Evolutionary conservation across 2,888 invertebrate genomes (phyloP), one percentile per base, ranked within the genome.

Genomic region (Phaonia tiefii): DNA sequence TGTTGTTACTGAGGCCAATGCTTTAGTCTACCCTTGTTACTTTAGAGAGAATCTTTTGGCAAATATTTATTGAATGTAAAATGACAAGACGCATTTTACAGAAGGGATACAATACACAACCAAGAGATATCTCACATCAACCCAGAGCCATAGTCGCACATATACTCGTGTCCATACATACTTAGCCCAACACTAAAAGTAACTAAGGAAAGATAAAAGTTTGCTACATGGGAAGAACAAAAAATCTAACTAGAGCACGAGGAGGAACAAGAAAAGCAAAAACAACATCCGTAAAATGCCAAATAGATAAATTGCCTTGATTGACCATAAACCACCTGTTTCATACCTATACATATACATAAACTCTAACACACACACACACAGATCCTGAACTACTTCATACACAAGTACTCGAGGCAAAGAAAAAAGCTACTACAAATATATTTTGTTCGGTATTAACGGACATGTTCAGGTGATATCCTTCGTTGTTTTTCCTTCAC

Each of bases 321-420:
- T 81, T 81, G 81, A 81, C 81, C 81, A 81, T 81, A 81, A 81
- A 81, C 81, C 81, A 81, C 81, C 77, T 81, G 80, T 81, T 81
- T 67, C 71, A 69, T 70, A 58, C 10, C 31, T 39, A 37, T 13
- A 15, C 46, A 49, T 37, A 70, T 25, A 44, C 31, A 31, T 8
- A 3, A 13, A 42, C 67, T 66, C 58, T 66, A 22, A 31, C 11
- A 17, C 37, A 51, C n/a, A 56, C 20, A 44, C 26, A n/a, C 44
- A 56, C 8, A 3, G 3, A 31, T 31, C 3, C 31, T 8, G 31
- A 31, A 31, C 31, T 8, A 31, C 31, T 31, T 31, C 8, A 31
- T 31, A 17, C 20, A 51, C n/a, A 56, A 26, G 31, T 22, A 22
- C 44, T 44, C 8, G 31, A 31, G 31, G 31, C 8, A 31, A 8